Evolutionary conservation across 92 coral and sea anemone genomes (phyloP).

Genomic region (Muricea muricata): DNA sequence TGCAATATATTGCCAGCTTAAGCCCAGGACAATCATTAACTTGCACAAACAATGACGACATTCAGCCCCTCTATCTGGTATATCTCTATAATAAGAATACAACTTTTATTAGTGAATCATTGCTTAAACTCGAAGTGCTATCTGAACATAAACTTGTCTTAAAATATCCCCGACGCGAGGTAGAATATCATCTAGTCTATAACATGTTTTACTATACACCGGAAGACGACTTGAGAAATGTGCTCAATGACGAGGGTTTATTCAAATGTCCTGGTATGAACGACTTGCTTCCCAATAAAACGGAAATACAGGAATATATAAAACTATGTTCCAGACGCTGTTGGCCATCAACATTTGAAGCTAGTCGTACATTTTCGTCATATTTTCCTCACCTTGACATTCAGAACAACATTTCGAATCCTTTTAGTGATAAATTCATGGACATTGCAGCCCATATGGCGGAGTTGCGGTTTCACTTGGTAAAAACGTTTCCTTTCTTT

Average conservation of each 20-base stretch:
- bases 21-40: constrained; percentile 43
- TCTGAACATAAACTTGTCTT: constrained; percentile 47
- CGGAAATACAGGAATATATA: not conserved
- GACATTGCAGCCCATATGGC: not conserved
- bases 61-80: constrained; percentile 76
- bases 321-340: not conserved
- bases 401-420: not conserved
- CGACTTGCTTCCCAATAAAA: not conserved
- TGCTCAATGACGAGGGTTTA: not conserved
- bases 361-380: not conserved
- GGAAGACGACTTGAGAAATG: not conserved
- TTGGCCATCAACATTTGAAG: not conserved
- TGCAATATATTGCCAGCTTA: constrained; percentile 38
- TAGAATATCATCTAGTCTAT: constrained; percentile 60
- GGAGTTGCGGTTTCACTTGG: not conserved
- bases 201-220: constrained; percentile 47
- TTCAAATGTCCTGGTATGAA: not conserved
- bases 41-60: constrained; percentile 70
- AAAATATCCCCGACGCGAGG: constrained; percentile 55
- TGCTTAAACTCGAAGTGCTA: constrained; percentile 19
- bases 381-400: not conserved
- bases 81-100: not conserved
- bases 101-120: too few species aligned
- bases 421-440: not conserved
- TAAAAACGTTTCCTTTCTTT: not conserved